Base-by-base conservation (phyloP, 1,140 invertebrate genomes). In the Coenobita brevimanus region DNA sequence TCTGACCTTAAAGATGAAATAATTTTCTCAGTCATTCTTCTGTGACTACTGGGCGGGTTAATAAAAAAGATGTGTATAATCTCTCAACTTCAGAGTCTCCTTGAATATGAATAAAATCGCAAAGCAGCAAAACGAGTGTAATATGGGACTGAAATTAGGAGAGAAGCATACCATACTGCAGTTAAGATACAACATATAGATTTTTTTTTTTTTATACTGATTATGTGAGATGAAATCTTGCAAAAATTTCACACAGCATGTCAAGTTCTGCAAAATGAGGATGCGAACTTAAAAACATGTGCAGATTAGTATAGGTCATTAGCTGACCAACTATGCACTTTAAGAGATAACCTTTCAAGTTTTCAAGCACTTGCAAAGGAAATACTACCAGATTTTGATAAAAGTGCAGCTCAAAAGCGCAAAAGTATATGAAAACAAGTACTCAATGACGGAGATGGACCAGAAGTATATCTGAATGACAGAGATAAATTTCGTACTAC, bases 101-200 rank as follows among this genome's bases (percentile, higher is more conserved):
- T n/a, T n/a, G n/a, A n/a, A n/a, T n/a, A n/a, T n/a, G n/a, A n/a
- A n/a, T n/a, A n/a, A n/a, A n/a, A n/a, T n/a, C n/a, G n/a, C n/a
- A n/a, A n/a, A n/a, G n/a, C n/a, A n/a, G n/a, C n/a, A n/a, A n/a
- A n/a, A n/a, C n/a, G n/a, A n/a, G n/a, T n/a, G n/a, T n/a, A n/a
- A n/a, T n/a, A n/a, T n/a, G n/a, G n/a, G n/a, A n/a, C n/a, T n/a
- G 46, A 75, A 24, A 30, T 50, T 62, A 76, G 82, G 75, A 84
- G 71, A 84, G 46, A 84, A 36, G 82, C 0, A 76, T 75, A 84
- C 73, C 27, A 62, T 84, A 75, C 60, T 84, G 75, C 88, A 86
- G 57, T 89, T 84, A 90, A 89, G 46, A 89, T 91, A 64, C 81
- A 90, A 90, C 73, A 90, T 69, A 38, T 91, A 89, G 88, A 90